phyloP scores from a whole-genome alignment of 2,888 invertebrate species.

The Notodonta ziczac region DNA sequence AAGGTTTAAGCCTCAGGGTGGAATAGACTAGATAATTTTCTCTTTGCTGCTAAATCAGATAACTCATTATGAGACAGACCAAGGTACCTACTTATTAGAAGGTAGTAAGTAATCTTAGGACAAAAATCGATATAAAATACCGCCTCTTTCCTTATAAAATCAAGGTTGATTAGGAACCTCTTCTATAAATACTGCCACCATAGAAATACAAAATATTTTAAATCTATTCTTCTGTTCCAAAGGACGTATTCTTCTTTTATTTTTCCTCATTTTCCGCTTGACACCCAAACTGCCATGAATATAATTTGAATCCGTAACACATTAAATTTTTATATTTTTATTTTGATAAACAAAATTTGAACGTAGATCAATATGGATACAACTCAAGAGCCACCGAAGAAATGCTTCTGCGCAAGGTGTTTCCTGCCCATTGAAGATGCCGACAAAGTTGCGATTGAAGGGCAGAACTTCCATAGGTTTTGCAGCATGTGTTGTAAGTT shows the following conservation, averaged over 20 bases:
- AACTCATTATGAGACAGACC: too few species aligned
- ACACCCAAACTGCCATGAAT: slow-evolving; percentile 55
- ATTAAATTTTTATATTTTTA: slow-evolving; percentile 22
- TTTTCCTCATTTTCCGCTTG: slow-evolving; percentile 52
- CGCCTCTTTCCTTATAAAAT: background rate
- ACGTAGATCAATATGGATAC: slow-evolving; percentile 57
- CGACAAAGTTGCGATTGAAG: slow-evolving; percentile 70
- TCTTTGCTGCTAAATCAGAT: too few species aligned
- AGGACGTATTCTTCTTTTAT: slow-evolving; percentile 40
- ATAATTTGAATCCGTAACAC: slow-evolving; percentile 55
- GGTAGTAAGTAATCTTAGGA: too few species aligned
- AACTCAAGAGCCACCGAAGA: slow-evolving; percentile 62
- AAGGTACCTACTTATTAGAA: too few species aligned
- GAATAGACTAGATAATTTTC: too few species aligned
- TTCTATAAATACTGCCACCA: slow-evolving; percentile 12
- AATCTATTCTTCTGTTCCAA: slow-evolving; percentile 34
- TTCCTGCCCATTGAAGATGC: slow-evolving; percentile 66
- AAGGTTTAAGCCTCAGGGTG: too few species aligned
- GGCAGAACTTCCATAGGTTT: slow-evolving; percentile 69
- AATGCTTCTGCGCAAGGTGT: slow-evolving; percentile 75
- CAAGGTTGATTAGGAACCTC: background rate
- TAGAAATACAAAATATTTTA: slow-evolving; percentile 25
- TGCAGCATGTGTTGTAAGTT: slow-evolving; percentile 78
- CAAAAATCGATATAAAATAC: background rate
- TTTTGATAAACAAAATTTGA: slow-evolving; percentile 43